Evolutionary conservation across 1,140 invertebrate species (phyloP).

Genomic region (Formica exsecta): DNA sequence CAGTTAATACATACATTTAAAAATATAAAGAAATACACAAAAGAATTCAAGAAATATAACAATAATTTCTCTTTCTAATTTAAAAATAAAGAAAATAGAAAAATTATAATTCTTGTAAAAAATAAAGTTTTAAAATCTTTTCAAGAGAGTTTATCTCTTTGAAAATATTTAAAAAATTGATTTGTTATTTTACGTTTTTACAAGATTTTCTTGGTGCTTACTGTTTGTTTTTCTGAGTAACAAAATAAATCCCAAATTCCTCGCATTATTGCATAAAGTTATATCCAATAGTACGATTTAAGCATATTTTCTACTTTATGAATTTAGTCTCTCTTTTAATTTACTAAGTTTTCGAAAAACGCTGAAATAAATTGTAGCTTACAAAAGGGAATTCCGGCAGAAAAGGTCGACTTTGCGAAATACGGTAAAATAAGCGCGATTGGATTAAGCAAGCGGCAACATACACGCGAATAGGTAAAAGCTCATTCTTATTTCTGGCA

Average conservation of each 20-base stretch:
- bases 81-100: neutral
- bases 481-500: conserved; percentile 73
- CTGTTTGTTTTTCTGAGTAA: neutral
- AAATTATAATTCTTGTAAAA: neutral
- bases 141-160: neutral
- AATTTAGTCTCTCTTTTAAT: neutral
- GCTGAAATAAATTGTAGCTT: neutral
- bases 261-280: neutral
- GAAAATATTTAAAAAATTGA: neutral
- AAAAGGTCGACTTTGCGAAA: conserved; percentile 31
- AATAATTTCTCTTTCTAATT: neutral
- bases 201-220: neutral
- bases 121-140: neutral
- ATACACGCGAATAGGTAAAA: conserved; percentile 59
- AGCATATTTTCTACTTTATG: neutral
- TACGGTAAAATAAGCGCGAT: neutral
- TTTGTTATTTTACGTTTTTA: neutral
- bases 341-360: conserved; percentile 10
- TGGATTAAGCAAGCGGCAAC: conserved; percentile 8
- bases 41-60: neutral
- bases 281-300: neutral
- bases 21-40: neutral
- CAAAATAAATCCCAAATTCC: neutral
- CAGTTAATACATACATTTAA: neutral
- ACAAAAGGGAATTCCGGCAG: neutral